Evolutionary conservation across 2,888 invertebrate species (phyloP), one percentile per base, ranked within the genome.

Genomic region (Boloria selene): DNA sequence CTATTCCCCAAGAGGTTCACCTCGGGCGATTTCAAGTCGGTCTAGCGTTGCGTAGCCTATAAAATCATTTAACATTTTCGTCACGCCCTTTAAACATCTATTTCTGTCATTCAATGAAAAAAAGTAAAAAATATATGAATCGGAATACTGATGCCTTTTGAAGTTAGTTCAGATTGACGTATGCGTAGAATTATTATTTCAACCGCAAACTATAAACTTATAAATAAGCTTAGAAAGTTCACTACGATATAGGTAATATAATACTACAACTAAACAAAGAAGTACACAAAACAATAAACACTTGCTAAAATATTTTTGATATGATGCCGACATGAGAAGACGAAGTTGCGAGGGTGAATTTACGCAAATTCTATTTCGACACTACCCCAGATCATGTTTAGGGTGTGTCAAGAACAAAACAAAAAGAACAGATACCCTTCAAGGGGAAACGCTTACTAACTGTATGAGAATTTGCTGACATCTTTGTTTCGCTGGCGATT

Each of bases 301-400:
- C 3, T 44, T 55, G 42, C 4, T 45, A 1, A 22, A 16, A 10
- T 44, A 56, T 18, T 60, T 54, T 61, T 56, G 49, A 47, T 60
- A 26, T 56, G 49, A 47, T 54, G 22, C 31, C 26, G 42, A 44
- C 51, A 42, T 47, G 38, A 60, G 17, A 42, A 47, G 52, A n/a
- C 26, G 56, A 56, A 67, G 59, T 61, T 64, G 52, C 54, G 63
- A 68, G 56, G 63, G 67, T 68, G 60, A 67, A 64, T 68, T 70
- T 68, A 65, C 65, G 63, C 65, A 68, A 68, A 67, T 70, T 70
- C 56, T 55, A 47, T 70, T 70, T 61, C 64, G 70, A 65, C 62
- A 68, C 65, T 60, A 65, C 63, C 42, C 67, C 62, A 67, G 62
- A 56, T 68, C 65, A 58, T 61, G 62, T 61, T 54, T 60, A 54